Evolutionary conservation across 1,140 invertebrate genomes (phyloP), one percentile per base, ranked within the genome.

Genomic region (Araneus ventricosus): DNA sequence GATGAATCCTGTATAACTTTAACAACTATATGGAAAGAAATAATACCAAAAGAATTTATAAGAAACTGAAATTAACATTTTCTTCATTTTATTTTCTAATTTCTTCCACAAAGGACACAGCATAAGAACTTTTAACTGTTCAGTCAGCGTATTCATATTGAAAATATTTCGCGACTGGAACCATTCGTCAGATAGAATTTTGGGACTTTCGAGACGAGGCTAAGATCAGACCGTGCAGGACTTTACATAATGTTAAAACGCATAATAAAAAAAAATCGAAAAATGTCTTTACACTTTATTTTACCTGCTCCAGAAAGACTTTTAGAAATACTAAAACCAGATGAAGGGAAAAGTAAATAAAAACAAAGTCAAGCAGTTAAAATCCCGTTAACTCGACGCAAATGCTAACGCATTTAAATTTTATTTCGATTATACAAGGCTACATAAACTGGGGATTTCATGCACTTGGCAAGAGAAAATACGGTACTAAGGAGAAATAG

Each of bases 341-440:
- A 41, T 27, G 84, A 86, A 59, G 2, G 27, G 61, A 61, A 87
- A 45, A 30, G n/a, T n/a, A 70, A n/a, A 20, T 27, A 41, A 90
- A 90, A 80, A 57, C 17, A 63, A 30, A 24, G 5, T 20, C 17
- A 84, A 52, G 90, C 90, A 92, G 90, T 92, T 92, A 92, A 92
- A 92, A 41, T 92, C 61, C 90, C 90, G 90, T 92, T 92, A 92
- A 92, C 90, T 92, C 90, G 41, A 45, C 39, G 61, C 37, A 91
- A 86, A 92, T 86, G 80, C 20, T 61, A 39, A 37, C 37, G n/a
- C 41, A 92, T 92, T 92, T 92, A 92, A 92, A 92, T 92, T 92
- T 75, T 92, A 92, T 92, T 92, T 92, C 90, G 90, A 92, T 92
- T 92, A 92, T 63, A 85, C 61, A 17, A 8, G 61, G 61, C 39